Base-by-base conservation (phyloP, 2,113 vertebrate genomes). In the Burhinus oedicnemus region DNA sequence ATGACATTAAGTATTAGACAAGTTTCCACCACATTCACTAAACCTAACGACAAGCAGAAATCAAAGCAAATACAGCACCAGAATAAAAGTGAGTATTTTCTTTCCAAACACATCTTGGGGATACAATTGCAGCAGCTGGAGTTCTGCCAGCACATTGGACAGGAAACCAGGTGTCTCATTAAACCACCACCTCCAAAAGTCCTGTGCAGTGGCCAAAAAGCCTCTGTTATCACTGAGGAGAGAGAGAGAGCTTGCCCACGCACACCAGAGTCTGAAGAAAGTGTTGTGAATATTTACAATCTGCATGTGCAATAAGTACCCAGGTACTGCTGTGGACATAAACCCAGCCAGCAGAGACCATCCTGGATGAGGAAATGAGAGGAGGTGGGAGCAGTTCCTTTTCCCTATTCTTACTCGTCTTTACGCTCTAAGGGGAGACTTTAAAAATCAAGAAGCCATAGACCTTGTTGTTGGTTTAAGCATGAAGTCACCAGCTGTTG, bases 31-130 rank as follows among this genome's bases (percentile, higher is more conserved):
- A 34, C 23, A 45, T 69, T n/a, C 66, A 79, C n/a, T 51, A 76
- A 83, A 52, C 14, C 4, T 79, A 90, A 87, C 52, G 44, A 83
- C 78, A 79, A 85, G 44, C 55, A 95, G 82, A 93, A 96, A 93
- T 90, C 61, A 93, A 88, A 92, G 32, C 61, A 93, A 71, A 79
- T 20, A 44, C 32, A 76, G 7, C 2, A 1, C 38, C 60, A 64
- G 74, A 89, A 87, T 42, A 62, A 85, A 93, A 94, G 45, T 58
- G 23, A 89, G 55, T 47, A 44, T 91, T 93, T 89, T 84, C 60
- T 87, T 87, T 87, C 64, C 45, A 81, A 88, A 74, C 58, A 70
- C 34, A 22, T 77, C 36, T 81, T 40, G 40, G n/a, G 32, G 69
- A 65, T 89, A 32, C 23, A 71, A 25, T 61, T 85, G 49, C 66